A percentile compares a stretch with the other conserved stretches of the same genome.
Conservation (phyloP, 2,113 vertebrate species). For the Melospiza georgiana region DNA sequence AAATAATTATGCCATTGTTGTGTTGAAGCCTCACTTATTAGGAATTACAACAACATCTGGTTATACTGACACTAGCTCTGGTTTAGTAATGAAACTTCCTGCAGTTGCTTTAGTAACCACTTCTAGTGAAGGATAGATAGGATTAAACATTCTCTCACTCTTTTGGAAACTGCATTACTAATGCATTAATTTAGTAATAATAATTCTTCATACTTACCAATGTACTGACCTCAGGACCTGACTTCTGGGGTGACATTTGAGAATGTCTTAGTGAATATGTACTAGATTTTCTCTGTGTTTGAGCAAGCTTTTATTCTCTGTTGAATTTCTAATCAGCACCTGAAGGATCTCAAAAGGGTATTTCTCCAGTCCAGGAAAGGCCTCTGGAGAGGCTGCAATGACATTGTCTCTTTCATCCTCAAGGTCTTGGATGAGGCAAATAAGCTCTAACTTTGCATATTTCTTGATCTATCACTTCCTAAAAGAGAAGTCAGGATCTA, state of each 20-base stretch:
- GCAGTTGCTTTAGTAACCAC: neutral
- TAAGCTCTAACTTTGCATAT: neutral
- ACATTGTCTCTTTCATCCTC: neutral
- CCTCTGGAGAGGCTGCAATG: neutral
- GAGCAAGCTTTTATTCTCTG: neutral
- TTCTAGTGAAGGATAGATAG: neutral
- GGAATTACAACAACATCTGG: constrained; percentile 6
- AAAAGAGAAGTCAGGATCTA: neutral
- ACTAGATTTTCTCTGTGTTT: neutral
- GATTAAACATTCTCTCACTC: neutral
- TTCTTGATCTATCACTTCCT: neutral
- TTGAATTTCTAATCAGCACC: neutral
- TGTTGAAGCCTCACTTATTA: neutral
- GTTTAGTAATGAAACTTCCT: neutral
- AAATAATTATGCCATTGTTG: neutral
- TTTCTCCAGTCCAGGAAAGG: neutral
- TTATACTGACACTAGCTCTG: neutral
- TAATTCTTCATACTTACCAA: neutral
- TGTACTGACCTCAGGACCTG: neutral
- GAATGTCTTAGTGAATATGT: neutral
- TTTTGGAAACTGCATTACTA: neutral
- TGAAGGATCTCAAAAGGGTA: neutral
- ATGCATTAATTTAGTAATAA: neutral
- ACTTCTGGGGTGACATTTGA: neutral
- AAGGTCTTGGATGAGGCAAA: neutral